Percentiles rank a stretch among this genome's conserved stretches.
phyloP scores from a whole-genome alignment of 2,888 invertebrate genomes.

The Pogonocherus hispidulus region DNA sequence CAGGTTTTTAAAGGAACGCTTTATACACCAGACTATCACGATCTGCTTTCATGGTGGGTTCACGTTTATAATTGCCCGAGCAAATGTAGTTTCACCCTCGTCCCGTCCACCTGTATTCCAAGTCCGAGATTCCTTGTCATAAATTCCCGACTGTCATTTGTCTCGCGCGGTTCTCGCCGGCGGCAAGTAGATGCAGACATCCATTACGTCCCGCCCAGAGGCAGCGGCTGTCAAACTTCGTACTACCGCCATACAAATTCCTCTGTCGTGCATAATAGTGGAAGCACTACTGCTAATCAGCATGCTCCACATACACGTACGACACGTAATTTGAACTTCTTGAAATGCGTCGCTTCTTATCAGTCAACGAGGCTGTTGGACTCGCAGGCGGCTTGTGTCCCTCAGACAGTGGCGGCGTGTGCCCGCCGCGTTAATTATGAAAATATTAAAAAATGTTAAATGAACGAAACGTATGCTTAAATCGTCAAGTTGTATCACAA shows the following conservation, averaged over 20 bases:
- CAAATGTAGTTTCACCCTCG: not conserved
- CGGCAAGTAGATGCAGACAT: not conserved
- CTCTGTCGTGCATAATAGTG: too few relatives aligned
- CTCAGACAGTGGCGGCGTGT: not conserved
- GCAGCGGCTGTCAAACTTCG: not conserved
- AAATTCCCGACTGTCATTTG: not conserved
- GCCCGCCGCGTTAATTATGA: too few relatives aligned
- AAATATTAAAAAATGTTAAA: too few relatives aligned
- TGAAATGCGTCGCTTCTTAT: slow-evolving; percentile 40
- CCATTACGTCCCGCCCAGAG: not conserved
- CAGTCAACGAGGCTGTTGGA: slow-evolving; percentile 41
- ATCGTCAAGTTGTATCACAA: too few relatives aligned
- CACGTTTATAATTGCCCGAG: too few relatives aligned
- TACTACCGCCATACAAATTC: not conserved
- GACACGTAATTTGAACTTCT: slow-evolving; percentile 44
- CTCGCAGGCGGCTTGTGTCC: not conserved
- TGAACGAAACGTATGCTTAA: too few relatives aligned
- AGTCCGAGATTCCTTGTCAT: not conserved
- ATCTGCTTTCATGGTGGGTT: too few relatives aligned
- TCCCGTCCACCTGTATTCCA: not conserved
- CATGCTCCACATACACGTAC: slow-evolving; percentile 24
- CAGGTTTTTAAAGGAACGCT: not conserved
- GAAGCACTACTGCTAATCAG: not conserved
- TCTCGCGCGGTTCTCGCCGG: not conserved
- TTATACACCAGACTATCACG: too few relatives aligned